Percentiles rank a stretch among this genome's conserved stretches.
These are phyloP conservation scores for Rachycentron canadum DNA, from an alignment of 2,797 vertebrate genomes.

Conservation along the genomic window DNA sequence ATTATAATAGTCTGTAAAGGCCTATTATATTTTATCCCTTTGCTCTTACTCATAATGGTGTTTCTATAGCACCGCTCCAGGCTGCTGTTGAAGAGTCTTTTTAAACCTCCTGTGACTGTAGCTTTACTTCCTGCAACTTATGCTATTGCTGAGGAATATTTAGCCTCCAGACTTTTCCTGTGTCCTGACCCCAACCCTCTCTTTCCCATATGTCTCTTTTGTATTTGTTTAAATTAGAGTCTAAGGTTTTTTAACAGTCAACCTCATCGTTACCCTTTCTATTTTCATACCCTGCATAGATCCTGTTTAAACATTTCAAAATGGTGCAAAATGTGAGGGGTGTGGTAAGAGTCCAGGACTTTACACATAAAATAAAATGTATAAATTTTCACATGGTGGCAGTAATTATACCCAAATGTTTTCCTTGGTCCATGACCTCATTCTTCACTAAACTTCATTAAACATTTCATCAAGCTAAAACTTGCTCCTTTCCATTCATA, in stretches of 20 bases:
- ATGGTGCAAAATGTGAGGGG: conserved; percentile 1
- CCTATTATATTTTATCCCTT: conserved; percentile 58
- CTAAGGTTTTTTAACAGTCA: not conserved
- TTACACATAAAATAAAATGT: not conserved
- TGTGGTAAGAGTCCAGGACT: not conserved
- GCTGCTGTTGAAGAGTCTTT: conserved; percentile 43
- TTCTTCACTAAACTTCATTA: conserved; percentile 6
- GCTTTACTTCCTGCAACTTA: conserved; percentile 42
- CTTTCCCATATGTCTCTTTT: not conserved
- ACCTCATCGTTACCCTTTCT: conserved; percentile 11
- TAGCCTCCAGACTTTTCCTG: conserved; percentile 22
- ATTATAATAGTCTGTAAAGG: conserved; percentile 53
- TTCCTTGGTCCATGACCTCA: not conserved
- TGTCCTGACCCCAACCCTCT: conserved; percentile 5
- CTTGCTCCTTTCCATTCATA: not conserved
- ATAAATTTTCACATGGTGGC: not conserved
- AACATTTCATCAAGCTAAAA: not conserved
- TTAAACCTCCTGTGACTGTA: conserved; percentile 42
- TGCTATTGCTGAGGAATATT: conserved; percentile 31
- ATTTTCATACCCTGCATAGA: conserved; percentile 7
- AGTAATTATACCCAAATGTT: not conserved
- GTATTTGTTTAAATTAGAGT: conserved; percentile 16
- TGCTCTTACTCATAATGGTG: conserved; percentile 53
- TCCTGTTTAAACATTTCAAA: not conserved
- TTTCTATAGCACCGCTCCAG: conserved; percentile 41